Base-by-base conservation (phyloP, 1,140 invertebrate species). In the Leucophenga varia region DNA sequence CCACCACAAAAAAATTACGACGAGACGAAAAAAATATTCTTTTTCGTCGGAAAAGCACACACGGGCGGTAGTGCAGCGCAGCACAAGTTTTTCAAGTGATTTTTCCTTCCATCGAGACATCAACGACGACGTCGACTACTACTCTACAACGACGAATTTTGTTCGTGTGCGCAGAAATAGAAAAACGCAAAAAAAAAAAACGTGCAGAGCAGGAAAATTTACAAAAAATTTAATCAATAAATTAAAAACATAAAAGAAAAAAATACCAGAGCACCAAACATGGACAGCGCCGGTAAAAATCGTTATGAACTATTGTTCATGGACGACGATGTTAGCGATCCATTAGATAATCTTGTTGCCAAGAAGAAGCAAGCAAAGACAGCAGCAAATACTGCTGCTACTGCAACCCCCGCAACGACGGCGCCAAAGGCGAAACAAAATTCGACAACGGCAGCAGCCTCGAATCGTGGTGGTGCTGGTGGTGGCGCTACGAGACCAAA, bases 261-360 rank as follows among this genome's bases (percentile, higher is more conserved):
- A 12, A 38, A n/a, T 20, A 51, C 19, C 40, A 38, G 41, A 40
- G 25, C 30, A 30, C 43, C 30, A 58, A 72, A 54, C 58, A 96
- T 96, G 92, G 92, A 95, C 81, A 90, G 87, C 80, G 82, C 86
- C 70, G 96, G 95, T 84, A 93, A 90, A 68, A 97, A 97, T 81
- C 89, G 93, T 80, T 96, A 91, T 80, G 88, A 86, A 77, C 84
- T 95, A 77, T 93, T 93, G 77, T 84, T 93, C 75, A 82, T 86
- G 75, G 87, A 90, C 72, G 88, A 89, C 76, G 89, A 92, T 78
- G 85, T 85, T 73, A 82, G 85, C 74, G 93, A 95, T 83, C 90
- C 90, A 55, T 82, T 92, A 75, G 91, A 95, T 81, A 86, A 89
- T 74, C 77, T 93, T 71, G 87, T 86, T 63, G 90, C 86, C 73